These are phyloP conservation scores for Amphipoea oculea DNA, from an alignment of 2,888 invertebrate species.

Conservation along the genomic window DNA sequence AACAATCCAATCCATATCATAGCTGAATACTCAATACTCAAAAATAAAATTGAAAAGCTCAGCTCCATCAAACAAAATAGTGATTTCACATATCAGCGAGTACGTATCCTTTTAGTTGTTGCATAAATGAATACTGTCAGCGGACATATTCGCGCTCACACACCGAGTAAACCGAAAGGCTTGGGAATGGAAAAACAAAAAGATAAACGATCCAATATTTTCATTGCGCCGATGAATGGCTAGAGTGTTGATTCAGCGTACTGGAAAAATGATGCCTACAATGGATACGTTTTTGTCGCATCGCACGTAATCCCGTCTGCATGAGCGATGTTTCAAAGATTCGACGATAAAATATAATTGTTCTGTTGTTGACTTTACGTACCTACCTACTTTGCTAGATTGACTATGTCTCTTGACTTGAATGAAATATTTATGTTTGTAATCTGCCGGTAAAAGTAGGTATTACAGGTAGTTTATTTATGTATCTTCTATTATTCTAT, in stretches of 20 bases:
- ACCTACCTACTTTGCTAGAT: background rate
- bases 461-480: background rate
- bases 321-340: constrained; percentile 74
- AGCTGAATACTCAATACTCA: constrained; percentile 53
- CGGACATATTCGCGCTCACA: constrained; percentile 76
- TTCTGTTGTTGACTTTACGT: constrained; percentile 47
- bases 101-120: constrained; percentile 79
- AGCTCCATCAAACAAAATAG: constrained; percentile 78
- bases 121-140: constrained; percentile 86
- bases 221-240: constrained; percentile 86
- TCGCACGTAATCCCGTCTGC: constrained; percentile 71
- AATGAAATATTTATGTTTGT: background rate
- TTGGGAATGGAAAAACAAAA: constrained; percentile 79
- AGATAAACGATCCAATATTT: constrained; percentile 87
- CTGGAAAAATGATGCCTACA: constrained; percentile 81
- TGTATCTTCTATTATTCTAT: background rate
- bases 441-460: no score
- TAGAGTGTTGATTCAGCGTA: constrained; percentile 83
- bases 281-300: constrained; percentile 58
- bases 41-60: constrained; percentile 72
- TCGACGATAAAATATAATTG: constrained; percentile 61
- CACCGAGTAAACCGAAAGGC: constrained; percentile 76
- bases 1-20: constrained; percentile 51
- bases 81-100: constrained; percentile 85
- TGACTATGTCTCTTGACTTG: background rate